Conservation (phyloP, 2,113 vertebrate species). For the Etheostoma spectabile region DNA sequence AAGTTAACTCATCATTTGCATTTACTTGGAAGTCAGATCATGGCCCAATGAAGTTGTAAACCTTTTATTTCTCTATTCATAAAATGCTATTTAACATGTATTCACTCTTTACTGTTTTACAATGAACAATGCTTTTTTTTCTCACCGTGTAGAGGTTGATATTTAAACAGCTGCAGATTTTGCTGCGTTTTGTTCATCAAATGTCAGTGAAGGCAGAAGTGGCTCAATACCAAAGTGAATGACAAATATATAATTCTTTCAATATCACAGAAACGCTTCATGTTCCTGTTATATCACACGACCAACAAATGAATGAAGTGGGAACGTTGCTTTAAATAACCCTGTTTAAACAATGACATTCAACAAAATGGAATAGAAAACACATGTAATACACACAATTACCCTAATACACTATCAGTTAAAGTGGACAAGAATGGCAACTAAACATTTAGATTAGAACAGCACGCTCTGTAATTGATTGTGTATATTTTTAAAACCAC, state of each 20-base stretch:
- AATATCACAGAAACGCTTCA: not conserved
- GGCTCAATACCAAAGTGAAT: conserved; percentile 18
- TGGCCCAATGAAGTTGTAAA: not conserved
- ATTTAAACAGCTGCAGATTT: conserved; percentile 34
- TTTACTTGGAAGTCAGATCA: not conserved
- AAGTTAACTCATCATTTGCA: not conserved
- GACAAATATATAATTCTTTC: conserved; percentile 19
- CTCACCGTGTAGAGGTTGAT: conserved; percentile 13
- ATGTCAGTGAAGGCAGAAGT: conserved; percentile 32
- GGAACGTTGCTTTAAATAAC: not conserved
- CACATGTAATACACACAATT: not conserved
- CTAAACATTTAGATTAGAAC: not conserved
- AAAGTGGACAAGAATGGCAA: not conserved
- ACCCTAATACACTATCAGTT: not conserved
- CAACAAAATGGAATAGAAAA: not conserved
- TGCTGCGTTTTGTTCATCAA: not conserved
- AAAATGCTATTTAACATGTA: not conserved
- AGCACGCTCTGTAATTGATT: not conserved
- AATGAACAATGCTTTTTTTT: not conserved
- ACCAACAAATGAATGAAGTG: not conserved
- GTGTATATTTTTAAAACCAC: not conserved
- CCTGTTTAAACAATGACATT: conserved; percentile 15
- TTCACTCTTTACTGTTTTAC: not conserved
- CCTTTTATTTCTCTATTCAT: not conserved
- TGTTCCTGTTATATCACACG: not conserved